Conservation (phyloP, 2,797 vertebrate genomes). For the Buceros bicornis region DNA sequence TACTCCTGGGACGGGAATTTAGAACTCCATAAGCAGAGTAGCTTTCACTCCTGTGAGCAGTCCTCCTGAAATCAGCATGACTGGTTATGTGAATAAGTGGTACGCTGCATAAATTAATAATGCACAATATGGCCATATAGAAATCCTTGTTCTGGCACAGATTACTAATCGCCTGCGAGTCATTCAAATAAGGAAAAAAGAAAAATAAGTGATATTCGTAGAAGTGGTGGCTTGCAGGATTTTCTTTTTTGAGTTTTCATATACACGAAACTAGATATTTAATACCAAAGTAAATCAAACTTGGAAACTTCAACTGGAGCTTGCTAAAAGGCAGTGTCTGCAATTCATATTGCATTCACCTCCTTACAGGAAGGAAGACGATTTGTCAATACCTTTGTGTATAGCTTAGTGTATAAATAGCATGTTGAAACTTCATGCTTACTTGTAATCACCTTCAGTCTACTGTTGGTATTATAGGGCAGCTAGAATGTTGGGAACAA, state of each 20-base stretch:
- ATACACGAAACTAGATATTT: not conserved
- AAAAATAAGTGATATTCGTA: not conserved
- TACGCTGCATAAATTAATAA: constrained; percentile 31
- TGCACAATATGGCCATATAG: not conserved
- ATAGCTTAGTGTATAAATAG: not conserved
- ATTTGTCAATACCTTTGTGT: not conserved
- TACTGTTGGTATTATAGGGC: not conserved
- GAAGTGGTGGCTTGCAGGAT: not conserved
- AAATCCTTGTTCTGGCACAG: constrained; percentile 11
- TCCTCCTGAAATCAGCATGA: constrained; percentile 5
- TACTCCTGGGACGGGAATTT: constrained; percentile 49
- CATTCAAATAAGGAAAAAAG: not conserved
- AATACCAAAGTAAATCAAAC: not conserved
- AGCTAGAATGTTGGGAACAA: not conserved
- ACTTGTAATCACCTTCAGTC: constrained; percentile 19
- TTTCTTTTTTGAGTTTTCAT: not conserved
- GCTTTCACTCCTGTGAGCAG: constrained; percentile 28
- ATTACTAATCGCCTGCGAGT: not conserved
- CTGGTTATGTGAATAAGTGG: constrained; percentile 17
- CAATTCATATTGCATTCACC: not conserved
- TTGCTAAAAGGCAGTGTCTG: not conserved
- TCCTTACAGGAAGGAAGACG: not conserved
- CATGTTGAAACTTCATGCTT: not conserved
- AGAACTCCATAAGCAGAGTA: constrained; percentile 1
- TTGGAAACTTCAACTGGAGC: not conserved